phyloP scores from a whole-genome alignment of 1,140 invertebrate species.

The Drosophila persimilis region DNA sequence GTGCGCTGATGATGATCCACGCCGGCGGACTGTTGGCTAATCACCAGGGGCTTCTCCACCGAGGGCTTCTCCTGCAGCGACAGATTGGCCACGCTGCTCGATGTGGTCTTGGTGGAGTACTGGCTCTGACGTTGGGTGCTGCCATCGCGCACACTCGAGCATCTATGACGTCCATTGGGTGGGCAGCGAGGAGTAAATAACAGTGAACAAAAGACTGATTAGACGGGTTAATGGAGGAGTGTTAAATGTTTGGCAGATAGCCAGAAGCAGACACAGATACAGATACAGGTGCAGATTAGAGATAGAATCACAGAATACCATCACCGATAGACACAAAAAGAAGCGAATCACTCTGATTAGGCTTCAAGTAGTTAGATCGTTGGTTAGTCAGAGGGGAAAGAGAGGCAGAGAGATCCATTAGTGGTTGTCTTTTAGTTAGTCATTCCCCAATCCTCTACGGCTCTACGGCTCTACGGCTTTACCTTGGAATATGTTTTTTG shows the following conservation, averaged over 20 bases:
- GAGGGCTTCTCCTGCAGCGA: constrained; percentile 66
- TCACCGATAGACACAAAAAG: constrained; percentile 6
- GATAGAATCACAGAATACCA: constrained; percentile 3
- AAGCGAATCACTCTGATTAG: neutral
- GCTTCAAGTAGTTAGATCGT: neutral
- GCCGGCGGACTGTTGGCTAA: constrained; percentile 12
- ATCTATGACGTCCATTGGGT: constrained; percentile 61
- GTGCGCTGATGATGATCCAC: constrained; percentile 54
- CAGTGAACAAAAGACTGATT: constrained; percentile 46
- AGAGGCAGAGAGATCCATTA: too few relatives aligned
- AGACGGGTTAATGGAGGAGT: constrained; percentile 31
- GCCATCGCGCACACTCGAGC: constrained; percentile 67
- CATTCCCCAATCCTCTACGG: neutral
- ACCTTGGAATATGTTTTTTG: constrained; percentile 7
- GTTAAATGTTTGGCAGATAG: constrained; percentile 4
- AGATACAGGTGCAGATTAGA: constrained; percentile 1
- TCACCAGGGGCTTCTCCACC: constrained; percentile 68
- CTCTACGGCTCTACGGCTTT: constrained; percentile 3
- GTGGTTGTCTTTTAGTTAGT: constrained; percentile 3
- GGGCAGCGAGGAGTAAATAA: constrained; percentile 43
- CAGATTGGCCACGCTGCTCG: constrained; percentile 77
- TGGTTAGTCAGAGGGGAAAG: neutral
- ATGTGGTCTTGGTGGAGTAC: constrained; percentile 79
- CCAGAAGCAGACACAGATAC: neutral
- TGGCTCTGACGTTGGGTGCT: constrained; percentile 78